Evolutionary conservation across 37 sponge, comb jelly and placozoan genomes (phyloP).

Genomic region (Hexactinellida sp.): DNA sequence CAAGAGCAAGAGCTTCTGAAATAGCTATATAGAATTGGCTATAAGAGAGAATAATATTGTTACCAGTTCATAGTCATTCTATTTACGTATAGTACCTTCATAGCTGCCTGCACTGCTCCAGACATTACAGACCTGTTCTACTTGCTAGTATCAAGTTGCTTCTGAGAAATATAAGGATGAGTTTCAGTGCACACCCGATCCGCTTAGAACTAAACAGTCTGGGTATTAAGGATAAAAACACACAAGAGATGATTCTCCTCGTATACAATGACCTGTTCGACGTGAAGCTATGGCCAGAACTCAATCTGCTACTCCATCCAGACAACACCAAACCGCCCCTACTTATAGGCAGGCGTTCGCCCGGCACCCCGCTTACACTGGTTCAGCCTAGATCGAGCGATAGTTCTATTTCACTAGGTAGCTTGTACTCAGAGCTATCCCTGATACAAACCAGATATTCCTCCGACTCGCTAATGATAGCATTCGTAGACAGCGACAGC

Average conservation of each 20-base stretch:
- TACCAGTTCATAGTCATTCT: background rate
- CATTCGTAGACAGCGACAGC: background rate
- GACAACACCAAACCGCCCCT: background rate
- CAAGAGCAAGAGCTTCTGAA: slow-evolving; percentile 96
- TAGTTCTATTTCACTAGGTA: background rate
- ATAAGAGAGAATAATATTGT: background rate
- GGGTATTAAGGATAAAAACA: background rate
- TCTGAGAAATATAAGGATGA: background rate
- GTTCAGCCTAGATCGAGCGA: background rate
- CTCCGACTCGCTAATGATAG: background rate
- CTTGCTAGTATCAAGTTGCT: background rate
- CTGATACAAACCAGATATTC: background rate
- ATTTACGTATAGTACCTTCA: background rate
- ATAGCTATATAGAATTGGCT: slow-evolving; percentile 89
- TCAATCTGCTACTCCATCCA: background rate
- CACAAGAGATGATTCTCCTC: background rate
- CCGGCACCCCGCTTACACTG: background rate
- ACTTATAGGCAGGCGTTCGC: background rate
- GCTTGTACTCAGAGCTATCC: background rate
- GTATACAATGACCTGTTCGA: background rate
- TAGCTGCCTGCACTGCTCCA: background rate
- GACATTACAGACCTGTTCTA: background rate
- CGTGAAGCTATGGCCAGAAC: slow-evolving; percentile 8
- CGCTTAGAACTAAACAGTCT: background rate
- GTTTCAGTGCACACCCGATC: background rate